Base-by-base conservation (phyloP, 2,888 invertebrate genomes). In the Drosophila mercatorum region DNA sequence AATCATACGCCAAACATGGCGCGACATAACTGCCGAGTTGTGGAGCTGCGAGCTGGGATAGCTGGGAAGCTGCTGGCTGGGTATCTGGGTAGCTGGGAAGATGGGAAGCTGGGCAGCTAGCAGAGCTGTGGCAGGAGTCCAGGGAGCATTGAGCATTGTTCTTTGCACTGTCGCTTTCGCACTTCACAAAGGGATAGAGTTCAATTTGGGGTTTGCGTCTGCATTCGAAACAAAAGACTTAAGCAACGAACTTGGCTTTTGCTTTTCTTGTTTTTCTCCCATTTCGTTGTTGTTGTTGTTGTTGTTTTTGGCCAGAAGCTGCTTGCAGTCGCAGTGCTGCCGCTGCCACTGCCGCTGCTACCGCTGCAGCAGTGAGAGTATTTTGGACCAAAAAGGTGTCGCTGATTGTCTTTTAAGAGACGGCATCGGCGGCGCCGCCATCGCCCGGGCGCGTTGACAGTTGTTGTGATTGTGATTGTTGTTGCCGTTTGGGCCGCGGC, bases 321-420 rank as follows among this genome's bases (percentile, higher is more conserved):
- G 64, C 55, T 38, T 68, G 64, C 55, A 46, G 49, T 65, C 68
- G 43, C 60, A 55, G 47, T 49, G 47, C 47, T 47, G 77, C 82
- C 22, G 22, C 22, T 22, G 22, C 22, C 22, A 2, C 22, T 22
- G 22, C 22, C 22, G 22, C 22, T 22, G 22, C 22, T 22, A 2
- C 22, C 22, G 22, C 2, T 28, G 65, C 57, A 55, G 78, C 86
- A 72, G 75, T 83, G 87, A 88, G 78, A 88, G 86, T 90, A 87
- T 90, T 87, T 87, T 87, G 86, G 80, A 75, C 90, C 88, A 87
- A 89, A 92, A 91, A 92, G 92, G 92, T 92, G 92, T 92, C 91
- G 92, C 90, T 91, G 92, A 92, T 92, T 92, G 92, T 92, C 92
- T 90, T 91, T 92, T 91, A 92, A 92, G 92, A 92, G 92, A 92